Conservation (phyloP, 2,113 vertebrate genomes). For the Phrynosoma blainvillii region DNA sequence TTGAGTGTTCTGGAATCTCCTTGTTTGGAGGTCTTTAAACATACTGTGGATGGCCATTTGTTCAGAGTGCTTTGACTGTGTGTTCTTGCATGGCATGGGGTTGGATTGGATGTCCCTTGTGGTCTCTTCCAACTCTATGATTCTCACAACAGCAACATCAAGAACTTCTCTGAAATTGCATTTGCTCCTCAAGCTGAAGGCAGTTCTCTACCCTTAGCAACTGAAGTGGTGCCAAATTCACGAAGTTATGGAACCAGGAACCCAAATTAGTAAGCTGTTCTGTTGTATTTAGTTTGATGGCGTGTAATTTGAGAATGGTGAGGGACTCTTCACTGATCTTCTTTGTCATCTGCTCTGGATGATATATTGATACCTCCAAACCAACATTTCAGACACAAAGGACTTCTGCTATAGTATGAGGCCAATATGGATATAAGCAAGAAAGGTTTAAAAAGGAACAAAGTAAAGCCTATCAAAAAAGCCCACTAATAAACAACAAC, state of each 20-base stretch:
- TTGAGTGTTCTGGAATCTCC: too few relatives aligned
- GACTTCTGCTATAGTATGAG: neutral
- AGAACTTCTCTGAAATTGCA: too few relatives aligned
- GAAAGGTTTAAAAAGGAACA: slow-evolving; percentile 7
- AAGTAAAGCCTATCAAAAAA: neutral
- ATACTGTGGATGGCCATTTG: too few relatives aligned
- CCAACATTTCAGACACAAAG: neutral
- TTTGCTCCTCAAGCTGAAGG: too few relatives aligned
- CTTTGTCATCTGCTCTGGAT: neutral
- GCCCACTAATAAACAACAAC: neutral
- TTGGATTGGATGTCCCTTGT: too few relatives aligned
- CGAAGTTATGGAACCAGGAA: neutral
- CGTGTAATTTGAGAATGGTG: neutral
- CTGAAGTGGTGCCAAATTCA: neutral
- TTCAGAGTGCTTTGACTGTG: too few relatives aligned
- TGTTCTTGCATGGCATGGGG: too few relatives aligned
- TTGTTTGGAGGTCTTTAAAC: too few relatives aligned
- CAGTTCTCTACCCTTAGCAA: too few relatives aligned
- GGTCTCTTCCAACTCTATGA: too few relatives aligned
- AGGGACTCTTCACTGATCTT: neutral
- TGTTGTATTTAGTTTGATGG: neutral
- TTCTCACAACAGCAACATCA: too few relatives aligned
- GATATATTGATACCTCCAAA: neutral
- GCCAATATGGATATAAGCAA: neutral
- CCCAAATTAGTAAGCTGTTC: neutral